Conservation (phyloP, 2,113 vertebrate genomes). For the Kryptolebias marmoratus region DNA sequence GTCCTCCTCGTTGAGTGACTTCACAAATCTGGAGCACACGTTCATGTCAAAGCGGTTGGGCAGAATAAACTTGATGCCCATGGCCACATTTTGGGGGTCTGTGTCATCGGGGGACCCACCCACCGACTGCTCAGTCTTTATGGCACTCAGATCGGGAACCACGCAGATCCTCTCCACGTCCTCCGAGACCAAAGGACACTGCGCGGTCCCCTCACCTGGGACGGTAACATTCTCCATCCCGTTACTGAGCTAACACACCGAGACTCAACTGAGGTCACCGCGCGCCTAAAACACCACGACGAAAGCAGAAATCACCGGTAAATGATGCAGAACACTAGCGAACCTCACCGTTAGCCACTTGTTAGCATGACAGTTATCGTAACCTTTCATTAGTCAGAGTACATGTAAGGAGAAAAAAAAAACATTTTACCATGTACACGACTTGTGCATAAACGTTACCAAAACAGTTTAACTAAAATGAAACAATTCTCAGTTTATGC, state of each 20-base stretch:
- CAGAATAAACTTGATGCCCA: slow-evolving; percentile 98
- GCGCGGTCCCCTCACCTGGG: slow-evolving; percentile 76
- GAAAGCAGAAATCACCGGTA: not conserved
- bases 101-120: slow-evolving; percentile 69
- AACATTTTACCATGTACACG: not conserved
- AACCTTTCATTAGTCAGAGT: not conserved
- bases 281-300: not conserved
- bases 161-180: slow-evolving; percentile 87
- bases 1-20: slow-evolving; percentile 97
- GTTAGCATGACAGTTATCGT: slow-evolving; percentile 44
- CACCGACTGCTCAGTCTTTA: slow-evolving; percentile 90
- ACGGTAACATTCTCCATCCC: slow-evolving; percentile 69
- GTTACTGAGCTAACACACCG: slow-evolving; percentile 8
- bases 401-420: too few species aligned
- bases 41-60: slow-evolving; percentile 99
- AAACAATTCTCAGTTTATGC: slow-evolving; percentile 8
- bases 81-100: slow-evolving; percentile 86
- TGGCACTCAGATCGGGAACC: slow-evolving; percentile 84
- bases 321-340: not conserved
- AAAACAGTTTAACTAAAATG: accelerated
- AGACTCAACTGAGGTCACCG: not conserved
- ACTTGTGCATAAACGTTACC: not conserved
- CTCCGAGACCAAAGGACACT: slow-evolving; percentile 81
- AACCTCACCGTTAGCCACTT: slow-evolving; percentile 12
- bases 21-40: slow-evolving; percentile 97